Evolutionary conservation across 2,888 invertebrate species (phyloP).

Genomic region (Platycnemis pennipes): DNA sequence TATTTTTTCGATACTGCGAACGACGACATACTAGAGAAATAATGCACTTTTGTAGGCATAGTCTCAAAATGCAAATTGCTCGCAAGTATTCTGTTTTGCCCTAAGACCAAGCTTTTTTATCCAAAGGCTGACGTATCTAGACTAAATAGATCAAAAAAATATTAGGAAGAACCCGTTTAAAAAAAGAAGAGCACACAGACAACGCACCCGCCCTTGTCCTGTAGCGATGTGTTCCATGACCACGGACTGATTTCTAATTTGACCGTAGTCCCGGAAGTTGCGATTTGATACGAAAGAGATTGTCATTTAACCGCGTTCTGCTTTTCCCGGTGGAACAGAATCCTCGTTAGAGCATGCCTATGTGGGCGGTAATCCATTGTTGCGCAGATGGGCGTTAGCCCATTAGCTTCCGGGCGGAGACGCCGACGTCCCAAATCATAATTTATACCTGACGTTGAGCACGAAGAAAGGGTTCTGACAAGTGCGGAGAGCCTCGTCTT

Average conservation of each 20-base stretch:
- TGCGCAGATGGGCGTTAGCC: neutral
- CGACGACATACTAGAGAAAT: too few species aligned
- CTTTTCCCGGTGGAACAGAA: neutral
- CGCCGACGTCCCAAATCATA: neutral
- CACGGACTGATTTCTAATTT: neutral
- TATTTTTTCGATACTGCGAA: too few species aligned
- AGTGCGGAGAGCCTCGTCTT: neutral
- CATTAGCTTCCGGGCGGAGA: neutral
- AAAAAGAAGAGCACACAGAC: neutral
- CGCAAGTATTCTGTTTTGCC: too few species aligned
- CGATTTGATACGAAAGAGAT: conserved; percentile 18
- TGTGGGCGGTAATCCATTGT: neutral
- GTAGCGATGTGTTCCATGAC: neutral
- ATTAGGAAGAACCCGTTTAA: neutral
- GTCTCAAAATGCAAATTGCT: too few species aligned
- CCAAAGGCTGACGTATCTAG: too few species aligned
- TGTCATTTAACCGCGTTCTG: neutral
- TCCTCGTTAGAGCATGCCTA: neutral
- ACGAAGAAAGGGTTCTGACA: neutral
- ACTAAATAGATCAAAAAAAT: neutral
- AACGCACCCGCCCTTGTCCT: neutral
- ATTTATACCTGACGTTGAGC: neutral
- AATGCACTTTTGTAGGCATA: too few species aligned
- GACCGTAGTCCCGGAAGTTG: conserved; percentile 2
- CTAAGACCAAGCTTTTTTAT: too few species aligned